Percentiles rank a stretch among this genome's conserved stretches.
Conservation (phyloP, 2,113 vertebrate species). For the Anser brachyrhynchus region DNA sequence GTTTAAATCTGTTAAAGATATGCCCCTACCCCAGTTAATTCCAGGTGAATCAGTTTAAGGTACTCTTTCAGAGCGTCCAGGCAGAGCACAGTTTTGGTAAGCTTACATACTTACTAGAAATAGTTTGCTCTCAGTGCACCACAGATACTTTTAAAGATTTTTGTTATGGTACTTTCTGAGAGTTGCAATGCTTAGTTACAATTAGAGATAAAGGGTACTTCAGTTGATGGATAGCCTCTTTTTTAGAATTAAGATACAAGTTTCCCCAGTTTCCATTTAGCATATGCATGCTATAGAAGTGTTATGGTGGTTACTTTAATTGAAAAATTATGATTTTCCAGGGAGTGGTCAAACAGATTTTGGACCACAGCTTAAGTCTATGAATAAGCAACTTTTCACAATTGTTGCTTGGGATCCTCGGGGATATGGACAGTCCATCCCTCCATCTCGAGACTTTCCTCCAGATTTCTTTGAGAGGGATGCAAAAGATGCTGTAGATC, state of each 20-base stretch:
- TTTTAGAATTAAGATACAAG: background rate
- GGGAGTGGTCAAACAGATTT: conserved; percentile 88
- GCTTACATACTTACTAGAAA: background rate
- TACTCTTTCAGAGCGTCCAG: background rate
- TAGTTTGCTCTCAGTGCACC: background rate
- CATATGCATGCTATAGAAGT: background rate
- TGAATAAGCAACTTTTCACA: conserved; percentile 85
- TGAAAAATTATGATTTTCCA: conserved; percentile 53
- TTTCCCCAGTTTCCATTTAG: background rate
- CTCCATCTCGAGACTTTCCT: conserved; percentile 88
- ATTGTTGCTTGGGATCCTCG: conserved; percentile 91
- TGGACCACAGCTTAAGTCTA: conserved; percentile 84
- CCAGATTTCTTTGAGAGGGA: conserved; percentile 90
- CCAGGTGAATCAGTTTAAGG: background rate
- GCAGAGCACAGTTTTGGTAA: background rate
- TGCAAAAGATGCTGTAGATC: conserved; percentile 88
- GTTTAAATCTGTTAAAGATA: background rate
- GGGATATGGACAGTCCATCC: conserved; percentile 90
- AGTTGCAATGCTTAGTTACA: background rate
- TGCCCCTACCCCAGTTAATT: background rate
- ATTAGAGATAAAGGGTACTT: background rate
- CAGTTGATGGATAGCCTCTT: background rate
- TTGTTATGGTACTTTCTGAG: background rate
- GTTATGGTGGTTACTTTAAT: background rate
- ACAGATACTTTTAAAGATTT: background rate